Evolutionary conservation across 2,797 vertebrate species (phyloP), one percentile per base, ranked within the genome.

Genomic region (Lerista edwardsae): DNA sequence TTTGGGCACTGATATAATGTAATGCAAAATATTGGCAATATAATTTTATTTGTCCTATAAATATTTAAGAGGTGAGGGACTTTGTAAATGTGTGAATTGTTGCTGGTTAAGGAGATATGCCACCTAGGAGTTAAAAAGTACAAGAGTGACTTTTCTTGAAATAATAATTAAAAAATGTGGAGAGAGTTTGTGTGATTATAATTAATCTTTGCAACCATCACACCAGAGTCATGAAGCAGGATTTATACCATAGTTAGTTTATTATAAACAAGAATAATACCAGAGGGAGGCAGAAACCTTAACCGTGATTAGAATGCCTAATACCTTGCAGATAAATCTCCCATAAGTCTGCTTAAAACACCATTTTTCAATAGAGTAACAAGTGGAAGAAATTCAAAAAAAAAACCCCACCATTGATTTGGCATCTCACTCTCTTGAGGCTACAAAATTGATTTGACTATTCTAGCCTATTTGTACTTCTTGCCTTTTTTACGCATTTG

Each of bases 151-250:
- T 88, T 91, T 91, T 79, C 64, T 87, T 78, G 29, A 79, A 84
- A 78, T 62, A 84, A 83, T 57, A 69, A 25, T 86, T 31, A 27
- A 11, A 71, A 92, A 87, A 73, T 82, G 67, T 84, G 61, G 9
- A 3, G 81, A 84, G 61, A 68, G 11, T 64, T 39, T 6, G 1
- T 81, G 82, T 86, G 88, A 91, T 88, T 91, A 1, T 88, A 89
- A 91, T 90, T 92, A 1, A 91, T 87, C 34, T 91, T 71, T 62
- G 65, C 65, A 89, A 90, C 77, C 85, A 83, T 91, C 76, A 65
- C 31, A 82, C 17, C 77, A 85, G 39, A 80, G 4, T 79, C 55
- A 41, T 80, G 87, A 90, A 86, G 88, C 86, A 90, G 36, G 74
- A 86, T 91, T 86, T 64, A 34, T 55, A 69, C 59, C 82, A 69